phyloP scores from a whole-genome alignment of 2,797 vertebrate genomes.

The Picus viridis region DNA sequence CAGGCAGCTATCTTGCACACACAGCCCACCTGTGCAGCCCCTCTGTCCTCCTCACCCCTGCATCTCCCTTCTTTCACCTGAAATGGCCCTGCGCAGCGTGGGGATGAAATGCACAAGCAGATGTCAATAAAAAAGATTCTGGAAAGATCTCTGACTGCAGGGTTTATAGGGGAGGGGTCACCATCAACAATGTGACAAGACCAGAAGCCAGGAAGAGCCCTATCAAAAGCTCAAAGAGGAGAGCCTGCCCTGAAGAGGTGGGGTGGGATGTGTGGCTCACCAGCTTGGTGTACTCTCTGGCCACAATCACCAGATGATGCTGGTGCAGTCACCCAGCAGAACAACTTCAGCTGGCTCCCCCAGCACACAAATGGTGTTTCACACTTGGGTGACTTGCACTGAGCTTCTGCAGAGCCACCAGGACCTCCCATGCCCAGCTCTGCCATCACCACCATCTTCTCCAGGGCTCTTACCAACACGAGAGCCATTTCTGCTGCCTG shows the following conservation, averaged over 20 bases:
- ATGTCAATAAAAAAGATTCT: not conserved
- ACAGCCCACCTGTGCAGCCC: not conserved
- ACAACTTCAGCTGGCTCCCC: not conserved
- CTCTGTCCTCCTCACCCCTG: not conserved
- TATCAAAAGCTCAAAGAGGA: not conserved
- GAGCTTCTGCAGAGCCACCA: not conserved
- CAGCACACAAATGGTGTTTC: not conserved
- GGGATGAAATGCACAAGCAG: not conserved
- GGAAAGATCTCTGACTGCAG: not conserved
- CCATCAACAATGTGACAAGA: rapidly evolving
- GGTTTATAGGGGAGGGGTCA: not conserved
- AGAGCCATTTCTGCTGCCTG: not conserved
- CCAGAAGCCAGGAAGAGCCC: not conserved
- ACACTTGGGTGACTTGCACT: rapidly evolving
- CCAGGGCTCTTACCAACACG: rapidly evolving
- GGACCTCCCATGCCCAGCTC: not conserved
- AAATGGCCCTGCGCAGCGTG: not conserved
- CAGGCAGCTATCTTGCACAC: not conserved
- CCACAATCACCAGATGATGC: not conserved
- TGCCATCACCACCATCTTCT: not conserved
- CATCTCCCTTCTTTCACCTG: not conserved
- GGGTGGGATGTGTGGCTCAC: not conserved
- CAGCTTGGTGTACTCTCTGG: not conserved
- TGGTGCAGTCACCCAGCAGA: not conserved
- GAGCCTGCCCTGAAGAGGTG: not conserved